phyloP scores from a whole-genome alignment of 2,113 vertebrate genomes.

The Oenanthe melanoleuca region DNA sequence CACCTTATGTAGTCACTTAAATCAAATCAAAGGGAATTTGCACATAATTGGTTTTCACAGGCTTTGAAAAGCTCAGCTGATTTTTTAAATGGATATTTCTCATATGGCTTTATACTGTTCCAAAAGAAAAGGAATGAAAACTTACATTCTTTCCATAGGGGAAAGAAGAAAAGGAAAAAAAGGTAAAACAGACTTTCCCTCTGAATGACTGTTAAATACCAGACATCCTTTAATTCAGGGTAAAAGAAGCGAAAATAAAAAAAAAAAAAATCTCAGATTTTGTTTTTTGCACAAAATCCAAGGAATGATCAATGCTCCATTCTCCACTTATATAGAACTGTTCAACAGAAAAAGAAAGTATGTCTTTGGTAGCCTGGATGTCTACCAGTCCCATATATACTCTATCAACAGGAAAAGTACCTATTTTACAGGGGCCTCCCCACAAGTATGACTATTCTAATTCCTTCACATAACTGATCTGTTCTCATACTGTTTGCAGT shows the following conservation, averaged over 20 bases:
- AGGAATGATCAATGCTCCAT: not conserved
- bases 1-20: not conserved
- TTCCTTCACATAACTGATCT: not conserved
- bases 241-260: not conserved
- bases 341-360: not conserved
- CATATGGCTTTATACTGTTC: not conserved
- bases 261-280: not conserved
- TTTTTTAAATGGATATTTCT: not conserved
- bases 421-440: not conserved
- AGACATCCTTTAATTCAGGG: not conserved
- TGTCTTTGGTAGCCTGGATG: not conserved
- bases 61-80: not conserved
- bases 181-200: not conserved
- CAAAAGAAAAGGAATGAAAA: not conserved
- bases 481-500: not conserved
- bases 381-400: not conserved
- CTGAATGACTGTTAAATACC: not conserved
- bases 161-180: not conserved
- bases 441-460: not conserved
- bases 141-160: not conserved
- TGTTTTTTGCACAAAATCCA: not conserved
- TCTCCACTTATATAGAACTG: not conserved
- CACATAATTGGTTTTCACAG: not conserved
- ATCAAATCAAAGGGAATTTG: slow-evolving; percentile 16
- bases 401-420: not conserved